A percentile compares a stretch with the other conserved stretches of the same genome.
These are phyloP conservation scores for Apis mellifera DNA, from an alignment of 1,140 invertebrate species.

Conservation along the genomic window DNA sequence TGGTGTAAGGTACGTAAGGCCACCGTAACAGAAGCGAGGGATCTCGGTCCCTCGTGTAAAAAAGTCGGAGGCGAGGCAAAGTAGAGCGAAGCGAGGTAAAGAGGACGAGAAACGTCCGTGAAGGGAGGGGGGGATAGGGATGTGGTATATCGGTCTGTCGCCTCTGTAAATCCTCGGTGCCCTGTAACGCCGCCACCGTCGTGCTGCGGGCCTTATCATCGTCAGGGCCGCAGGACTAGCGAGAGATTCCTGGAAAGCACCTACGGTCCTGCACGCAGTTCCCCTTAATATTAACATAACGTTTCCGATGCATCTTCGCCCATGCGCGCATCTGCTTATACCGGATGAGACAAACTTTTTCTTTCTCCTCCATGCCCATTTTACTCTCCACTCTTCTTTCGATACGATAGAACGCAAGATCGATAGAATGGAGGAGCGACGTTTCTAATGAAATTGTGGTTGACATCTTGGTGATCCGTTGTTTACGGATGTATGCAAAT, in stretches of 20 bases:
- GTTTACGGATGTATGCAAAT: too few relatives aligned
- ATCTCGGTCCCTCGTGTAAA: slow-evolving; percentile 44
- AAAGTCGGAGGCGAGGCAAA: slow-evolving; percentile 50
- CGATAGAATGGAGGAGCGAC: too few relatives aligned
- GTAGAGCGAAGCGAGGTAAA: slow-evolving; percentile 61
- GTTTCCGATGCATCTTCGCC: slow-evolving; percentile 25
- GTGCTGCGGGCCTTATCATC: slow-evolving; percentile 67
- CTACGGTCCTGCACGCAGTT: slow-evolving; percentile 30
- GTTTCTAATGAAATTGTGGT: background rate
- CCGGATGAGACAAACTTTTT: background rate
- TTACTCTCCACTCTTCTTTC: background rate
- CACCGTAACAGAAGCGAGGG: slow-evolving; percentile 55
- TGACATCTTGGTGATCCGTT: too few relatives aligned
- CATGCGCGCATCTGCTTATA: background rate
- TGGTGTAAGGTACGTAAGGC: slow-evolving; percentile 15
- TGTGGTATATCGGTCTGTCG: slow-evolving; percentile 71
- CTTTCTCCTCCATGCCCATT: too few relatives aligned
- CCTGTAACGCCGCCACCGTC: slow-evolving; percentile 68
- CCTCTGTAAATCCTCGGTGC: slow-evolving; percentile 70
- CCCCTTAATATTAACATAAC: slow-evolving; percentile 39
- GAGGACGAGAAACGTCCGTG: slow-evolving; percentile 42
- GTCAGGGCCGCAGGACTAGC: slow-evolving; percentile 65
- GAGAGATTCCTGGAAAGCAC: slow-evolving; percentile 37
- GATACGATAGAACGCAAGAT: background rate
- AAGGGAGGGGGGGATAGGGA: slow-evolving; percentile 55